A percentile compares a stretch with the other conserved stretches of the same genome.
Evolutionary conservation across 2,888 invertebrate genomes (phyloP).

Genomic region (Pemphredon lugubris): DNA sequence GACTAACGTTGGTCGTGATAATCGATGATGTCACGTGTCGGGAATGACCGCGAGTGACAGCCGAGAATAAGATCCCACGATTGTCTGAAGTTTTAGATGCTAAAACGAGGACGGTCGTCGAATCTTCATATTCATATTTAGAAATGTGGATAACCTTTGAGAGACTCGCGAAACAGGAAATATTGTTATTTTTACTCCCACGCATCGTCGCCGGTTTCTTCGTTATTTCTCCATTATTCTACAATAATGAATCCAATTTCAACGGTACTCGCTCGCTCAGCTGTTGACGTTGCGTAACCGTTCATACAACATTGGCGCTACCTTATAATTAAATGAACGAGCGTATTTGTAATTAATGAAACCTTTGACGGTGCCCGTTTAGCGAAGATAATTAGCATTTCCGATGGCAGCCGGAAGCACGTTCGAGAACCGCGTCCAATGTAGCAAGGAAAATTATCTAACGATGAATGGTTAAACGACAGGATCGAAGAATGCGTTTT

Average conservation of each 20-base stretch:
- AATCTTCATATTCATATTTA: not conserved
- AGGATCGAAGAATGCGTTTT: not conserved
- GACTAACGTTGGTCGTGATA: constrained; percentile 51
- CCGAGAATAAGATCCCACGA: constrained; percentile 2
- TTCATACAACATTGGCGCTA: not conserved
- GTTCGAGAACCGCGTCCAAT: not conserved
- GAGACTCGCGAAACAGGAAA: not conserved
- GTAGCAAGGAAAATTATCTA: not conserved
- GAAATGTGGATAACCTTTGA: constrained; percentile 1
- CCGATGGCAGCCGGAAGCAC: constrained; percentile 13
- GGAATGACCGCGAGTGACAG: constrained; percentile 35
- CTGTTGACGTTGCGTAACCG: not conserved
- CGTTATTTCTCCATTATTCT: too few relatives aligned
- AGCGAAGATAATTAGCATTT: constrained; percentile 17
- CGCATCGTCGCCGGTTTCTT: too few relatives aligned
- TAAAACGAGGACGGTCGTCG: not conserved
- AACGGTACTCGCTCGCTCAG: too few relatives aligned
- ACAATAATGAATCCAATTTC: too few relatives aligned
- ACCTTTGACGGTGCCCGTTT: constrained; percentile 4
- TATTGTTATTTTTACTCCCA: not conserved
- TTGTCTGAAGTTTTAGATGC: constrained; percentile 6
- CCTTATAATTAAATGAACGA: constrained; percentile 14
- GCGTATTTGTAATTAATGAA: constrained; percentile 18
- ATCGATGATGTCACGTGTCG: constrained; percentile 69
- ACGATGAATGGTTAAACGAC: not conserved